A percentile compares a stretch with the other conserved stretches of the same genome.
These are phyloP conservation scores for Caerostris darwini DNA, from an alignment of 1,140 invertebrate genomes.

Conservation along the genomic window DNA sequence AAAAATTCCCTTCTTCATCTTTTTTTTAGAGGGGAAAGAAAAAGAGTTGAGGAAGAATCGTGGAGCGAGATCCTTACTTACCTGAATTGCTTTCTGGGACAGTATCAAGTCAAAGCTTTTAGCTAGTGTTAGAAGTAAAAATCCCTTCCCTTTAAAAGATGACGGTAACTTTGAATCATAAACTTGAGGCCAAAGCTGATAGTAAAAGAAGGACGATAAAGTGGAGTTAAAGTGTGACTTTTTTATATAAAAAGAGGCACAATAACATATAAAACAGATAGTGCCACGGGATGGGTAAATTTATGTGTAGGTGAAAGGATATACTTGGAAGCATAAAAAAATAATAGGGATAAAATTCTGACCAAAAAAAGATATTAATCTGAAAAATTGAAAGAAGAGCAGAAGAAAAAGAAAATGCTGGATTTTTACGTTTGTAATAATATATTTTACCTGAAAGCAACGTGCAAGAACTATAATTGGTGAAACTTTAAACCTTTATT, in stretches of 20 bases:
- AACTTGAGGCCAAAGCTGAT: conserved; percentile 30
- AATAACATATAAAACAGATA: not conserved
- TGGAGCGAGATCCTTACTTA: conserved; percentile 50
- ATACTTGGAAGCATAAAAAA: not conserved
- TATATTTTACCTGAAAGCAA: too few relatives aligned
- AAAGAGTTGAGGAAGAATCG: conserved; percentile 15
- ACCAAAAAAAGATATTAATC: not conserved
- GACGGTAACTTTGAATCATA: conserved; percentile 44
- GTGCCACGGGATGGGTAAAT: not conserved
- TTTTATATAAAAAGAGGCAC: conserved; percentile 20
- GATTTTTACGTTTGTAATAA: too few relatives aligned
- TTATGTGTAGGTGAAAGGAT: not conserved
- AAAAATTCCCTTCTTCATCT: conserved; percentile 59
- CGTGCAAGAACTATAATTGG: too few relatives aligned
- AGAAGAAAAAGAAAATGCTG: not conserved
- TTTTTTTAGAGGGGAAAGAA: conserved; percentile 20
- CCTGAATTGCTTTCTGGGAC: conserved; percentile 57
- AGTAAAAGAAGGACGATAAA: conserved; percentile 68
- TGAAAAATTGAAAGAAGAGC: not conserved
- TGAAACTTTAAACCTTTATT: too few relatives aligned
- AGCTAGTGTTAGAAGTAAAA: conserved; percentile 49
- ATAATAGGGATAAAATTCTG: not conserved
- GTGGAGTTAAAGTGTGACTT: conserved; percentile 61
- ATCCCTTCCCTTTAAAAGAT: conserved; percentile 20
- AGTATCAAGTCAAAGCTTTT: conserved; percentile 50